phyloP scores from a whole-genome alignment of 35 echinoderm and acorn worm species.

The Ptychodera flava region DNA sequence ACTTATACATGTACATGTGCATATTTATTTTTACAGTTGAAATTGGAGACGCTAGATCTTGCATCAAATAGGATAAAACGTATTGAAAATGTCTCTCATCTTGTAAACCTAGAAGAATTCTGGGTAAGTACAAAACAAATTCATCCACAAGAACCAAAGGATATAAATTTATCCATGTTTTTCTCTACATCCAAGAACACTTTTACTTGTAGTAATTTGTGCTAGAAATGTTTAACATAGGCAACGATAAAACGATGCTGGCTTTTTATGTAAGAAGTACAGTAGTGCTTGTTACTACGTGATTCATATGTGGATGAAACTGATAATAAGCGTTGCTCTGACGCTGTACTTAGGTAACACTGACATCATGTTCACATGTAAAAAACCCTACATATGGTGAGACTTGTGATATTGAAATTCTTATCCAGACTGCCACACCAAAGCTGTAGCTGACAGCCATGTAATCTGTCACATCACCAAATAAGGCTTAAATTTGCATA shows the following conservation, averaged over 20 bases:
- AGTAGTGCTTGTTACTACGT: not conserved
- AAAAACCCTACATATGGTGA: too few relatives aligned
- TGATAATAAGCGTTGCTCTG: too few relatives aligned
- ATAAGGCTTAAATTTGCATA: too few relatives aligned
- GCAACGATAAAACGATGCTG: not conserved
- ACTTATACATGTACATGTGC: too few relatives aligned
- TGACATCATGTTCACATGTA: too few relatives aligned
- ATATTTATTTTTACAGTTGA: slow-evolving; percentile 32
- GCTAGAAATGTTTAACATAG: not conserved
- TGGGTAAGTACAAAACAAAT: slow-evolving; percentile 57
- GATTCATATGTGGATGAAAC: not conserved
- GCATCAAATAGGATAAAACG: slow-evolving; percentile 74
- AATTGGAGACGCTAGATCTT: slow-evolving; percentile 79
- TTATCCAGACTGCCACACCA: too few relatives aligned
- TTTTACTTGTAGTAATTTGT: not conserved
- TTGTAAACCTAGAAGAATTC: slow-evolving; percentile 76
- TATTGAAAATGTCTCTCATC: slow-evolving; percentile 63
- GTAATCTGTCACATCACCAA: too few relatives aligned
- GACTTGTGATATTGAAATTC: too few relatives aligned
- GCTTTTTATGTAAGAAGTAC: not conserved
- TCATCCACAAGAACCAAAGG: too few relatives aligned
- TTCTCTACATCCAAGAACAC: not conserved
- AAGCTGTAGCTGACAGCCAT: too few relatives aligned
- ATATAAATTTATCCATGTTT: not conserved
- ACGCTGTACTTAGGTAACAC: too few relatives aligned